Percentiles rank a stretch among this genome's conserved stretches.
Conservation (phyloP, 1,140 invertebrate genomes). For the Aplysia californica region DNA sequence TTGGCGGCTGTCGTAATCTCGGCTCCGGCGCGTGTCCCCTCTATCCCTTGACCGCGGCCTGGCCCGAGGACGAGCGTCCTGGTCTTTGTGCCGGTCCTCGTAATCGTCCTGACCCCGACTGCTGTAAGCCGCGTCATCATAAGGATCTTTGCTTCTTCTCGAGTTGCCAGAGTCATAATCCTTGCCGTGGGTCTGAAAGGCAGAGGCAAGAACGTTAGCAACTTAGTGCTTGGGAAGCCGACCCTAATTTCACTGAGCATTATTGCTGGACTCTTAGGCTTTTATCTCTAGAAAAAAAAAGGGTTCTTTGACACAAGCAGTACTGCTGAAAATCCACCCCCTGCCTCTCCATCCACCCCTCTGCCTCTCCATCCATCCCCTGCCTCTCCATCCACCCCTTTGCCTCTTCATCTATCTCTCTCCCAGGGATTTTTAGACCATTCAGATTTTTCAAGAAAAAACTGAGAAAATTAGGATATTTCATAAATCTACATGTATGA, state of each 20-base stretch:
- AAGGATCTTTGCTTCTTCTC: not conserved
- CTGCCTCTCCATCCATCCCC: too few relatives aligned
- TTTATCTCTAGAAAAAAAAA: not conserved
- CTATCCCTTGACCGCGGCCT: not conserved
- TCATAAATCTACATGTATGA: too few relatives aligned
- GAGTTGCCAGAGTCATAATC: too few relatives aligned
- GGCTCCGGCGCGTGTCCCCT: not conserved
- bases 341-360: not conserved
- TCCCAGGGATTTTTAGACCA: too few relatives aligned
- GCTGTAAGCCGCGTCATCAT: not conserved
- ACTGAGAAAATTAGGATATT: too few relatives aligned
- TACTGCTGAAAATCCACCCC: not conserved
- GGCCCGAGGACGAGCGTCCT: not conserved
- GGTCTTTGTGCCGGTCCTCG: not conserved
- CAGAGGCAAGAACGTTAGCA: constrained; percentile 19
- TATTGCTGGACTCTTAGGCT: not conserved
- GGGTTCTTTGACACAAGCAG: not conserved
- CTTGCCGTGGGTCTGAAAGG: constrained; percentile 10
- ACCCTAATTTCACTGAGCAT: not conserved
- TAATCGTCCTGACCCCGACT: not conserved
- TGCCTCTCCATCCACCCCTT: not conserved
- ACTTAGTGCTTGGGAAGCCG: not conserved
- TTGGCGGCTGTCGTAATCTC: not conserved
- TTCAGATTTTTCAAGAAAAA: too few relatives aligned
- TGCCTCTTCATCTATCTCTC: too few relatives aligned